Percentiles rank a stretch among this genome's conserved stretches.
Evolutionary conservation across 2,797 vertebrate genomes (phyloP).

Genomic region (Spea hammondii): DNA sequence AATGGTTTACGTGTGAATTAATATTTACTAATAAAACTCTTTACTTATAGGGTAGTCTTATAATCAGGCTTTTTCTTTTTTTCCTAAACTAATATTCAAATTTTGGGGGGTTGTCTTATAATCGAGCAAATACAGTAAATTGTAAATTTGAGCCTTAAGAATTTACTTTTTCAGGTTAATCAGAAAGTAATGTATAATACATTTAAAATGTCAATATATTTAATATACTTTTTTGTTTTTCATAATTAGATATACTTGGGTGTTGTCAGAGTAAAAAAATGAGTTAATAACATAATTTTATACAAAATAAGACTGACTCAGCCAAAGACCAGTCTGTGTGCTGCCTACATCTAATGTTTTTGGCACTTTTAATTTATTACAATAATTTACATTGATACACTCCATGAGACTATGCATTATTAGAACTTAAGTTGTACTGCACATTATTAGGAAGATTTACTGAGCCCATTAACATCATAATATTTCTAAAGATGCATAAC

Average conservation of each 20-base stretch:
- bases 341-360: slow-evolving; percentile 18
- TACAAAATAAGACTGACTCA: slow-evolving; percentile 5
- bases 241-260: background rate
- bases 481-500: slow-evolving; percentile 43
- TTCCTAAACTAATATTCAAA: no score
- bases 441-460: slow-evolving; percentile 46
- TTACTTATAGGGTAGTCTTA: no score
- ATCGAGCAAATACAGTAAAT: no score
- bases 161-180: no score
- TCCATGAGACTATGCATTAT: slow-evolving; percentile 23
- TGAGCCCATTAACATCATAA: slow-evolving; percentile 39
- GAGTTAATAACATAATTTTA: slow-evolving; percentile 1
- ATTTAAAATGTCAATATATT: background rate
- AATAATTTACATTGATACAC: slow-evolving; percentile 22
- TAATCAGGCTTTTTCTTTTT: no score
- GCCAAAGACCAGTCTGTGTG: background rate
- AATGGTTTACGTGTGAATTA: no score
- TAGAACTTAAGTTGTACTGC: slow-evolving; percentile 32
- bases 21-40: no score
- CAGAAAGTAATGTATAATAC: background rate
- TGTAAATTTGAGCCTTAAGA: no score
- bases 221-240: background rate
- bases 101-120: no score
- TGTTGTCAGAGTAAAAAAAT: background rate
- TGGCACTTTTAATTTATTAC: slow-evolving; percentile 34